Evolutionary conservation across 2,113 vertebrate species (phyloP).

Genomic region (Pygoscelis adeliae): DNA sequence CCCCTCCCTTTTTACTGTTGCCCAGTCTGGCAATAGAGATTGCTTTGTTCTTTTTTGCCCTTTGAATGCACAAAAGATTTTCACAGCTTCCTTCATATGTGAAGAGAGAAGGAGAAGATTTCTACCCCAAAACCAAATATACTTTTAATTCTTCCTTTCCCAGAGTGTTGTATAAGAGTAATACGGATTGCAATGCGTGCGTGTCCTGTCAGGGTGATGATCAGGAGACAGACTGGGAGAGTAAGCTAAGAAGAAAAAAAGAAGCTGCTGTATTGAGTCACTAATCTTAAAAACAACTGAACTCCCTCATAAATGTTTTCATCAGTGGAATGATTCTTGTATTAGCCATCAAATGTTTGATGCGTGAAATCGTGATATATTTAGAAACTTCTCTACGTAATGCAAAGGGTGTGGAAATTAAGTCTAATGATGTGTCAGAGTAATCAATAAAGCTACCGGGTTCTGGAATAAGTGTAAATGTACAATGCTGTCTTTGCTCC

Average conservation of each 20-base stretch:
- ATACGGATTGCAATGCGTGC: accelerated
- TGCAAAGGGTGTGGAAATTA: slow-evolving; percentile 13
- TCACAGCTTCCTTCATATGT: slow-evolving; percentile 1
- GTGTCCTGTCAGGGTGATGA: neutral
- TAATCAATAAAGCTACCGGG: neutral
- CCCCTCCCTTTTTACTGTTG: slow-evolving; percentile 31
- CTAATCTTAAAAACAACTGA: neutral
- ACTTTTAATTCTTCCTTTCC: neutral
- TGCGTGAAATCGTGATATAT: slow-evolving; percentile 3
- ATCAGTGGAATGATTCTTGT: neutral
- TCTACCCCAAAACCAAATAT: neutral
- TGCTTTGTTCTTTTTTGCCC: slow-evolving; percentile 28
- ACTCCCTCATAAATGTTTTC: neutral
- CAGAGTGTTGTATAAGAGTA: neutral
- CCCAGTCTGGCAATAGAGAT: slow-evolving; percentile 32
- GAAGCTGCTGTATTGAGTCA: neutral
- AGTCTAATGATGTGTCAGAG: neutral
- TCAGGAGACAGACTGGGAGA: neutral
- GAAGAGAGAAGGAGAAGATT: neutral
- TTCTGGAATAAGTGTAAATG: neutral
- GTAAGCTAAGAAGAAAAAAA: neutral
- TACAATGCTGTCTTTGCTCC: neutral
- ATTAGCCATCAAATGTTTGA: slow-evolving; percentile 20
- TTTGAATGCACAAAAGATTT: slow-evolving; percentile 51
- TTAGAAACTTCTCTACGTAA: slow-evolving; percentile 16